Conservation (phyloP, 2,888 invertebrate species). For the Polymixis flavicincta region DNA sequence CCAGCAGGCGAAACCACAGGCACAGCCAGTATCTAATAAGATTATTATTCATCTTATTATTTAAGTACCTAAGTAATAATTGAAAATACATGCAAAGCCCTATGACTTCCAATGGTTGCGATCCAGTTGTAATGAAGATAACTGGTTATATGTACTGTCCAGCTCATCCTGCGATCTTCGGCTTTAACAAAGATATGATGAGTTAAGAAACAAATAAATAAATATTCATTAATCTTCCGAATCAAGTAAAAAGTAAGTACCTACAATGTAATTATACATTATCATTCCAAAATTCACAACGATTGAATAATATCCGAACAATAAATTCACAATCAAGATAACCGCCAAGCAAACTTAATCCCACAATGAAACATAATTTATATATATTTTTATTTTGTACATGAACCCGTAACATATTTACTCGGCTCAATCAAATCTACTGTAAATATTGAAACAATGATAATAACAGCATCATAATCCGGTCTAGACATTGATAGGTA, state of each 20-base stretch:
- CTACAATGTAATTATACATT: neutral
- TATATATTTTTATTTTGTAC: too few species aligned
- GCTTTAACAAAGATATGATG: too few species aligned
- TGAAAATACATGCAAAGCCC: too few species aligned
- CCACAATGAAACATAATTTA: conserved; percentile 2
- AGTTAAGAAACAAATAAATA: too few species aligned
- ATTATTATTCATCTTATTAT: neutral
- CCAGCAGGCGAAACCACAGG: too few species aligned
- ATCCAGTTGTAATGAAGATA: too few species aligned
- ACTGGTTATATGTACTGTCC: too few species aligned
- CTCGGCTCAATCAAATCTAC: conserved; percentile 12
- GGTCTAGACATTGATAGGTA: conserved; percentile 25
- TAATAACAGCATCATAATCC: conserved; percentile 21
- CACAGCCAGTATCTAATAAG: too few species aligned
- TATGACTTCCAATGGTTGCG: too few species aligned
- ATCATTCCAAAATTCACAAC: neutral
- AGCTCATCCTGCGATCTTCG: too few species aligned
- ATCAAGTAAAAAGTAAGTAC: neutral
- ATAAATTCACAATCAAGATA: neutral
- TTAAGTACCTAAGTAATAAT: neutral
- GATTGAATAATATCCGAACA: neutral
- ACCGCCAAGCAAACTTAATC: neutral
- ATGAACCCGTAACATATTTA: neutral
- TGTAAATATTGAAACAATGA: conserved; percentile 32
- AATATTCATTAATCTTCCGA: too few species aligned